Base-by-base conservation (phyloP, 2,888 invertebrate genomes). In the Meteorus colon region DNA sequence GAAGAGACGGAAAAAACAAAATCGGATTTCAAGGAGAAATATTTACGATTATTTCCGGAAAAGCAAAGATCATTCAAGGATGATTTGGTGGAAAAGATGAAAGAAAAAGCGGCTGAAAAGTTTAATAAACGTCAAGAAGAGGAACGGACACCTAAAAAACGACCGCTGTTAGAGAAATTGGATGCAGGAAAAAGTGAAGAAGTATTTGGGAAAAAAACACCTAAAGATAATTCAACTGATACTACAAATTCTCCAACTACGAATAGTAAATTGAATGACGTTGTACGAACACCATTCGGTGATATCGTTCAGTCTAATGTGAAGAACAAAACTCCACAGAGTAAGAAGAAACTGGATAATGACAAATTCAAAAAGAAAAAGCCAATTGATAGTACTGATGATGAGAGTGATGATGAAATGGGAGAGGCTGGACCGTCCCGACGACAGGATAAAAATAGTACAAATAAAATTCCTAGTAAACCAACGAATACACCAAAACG, bases 271-370 rank as follows among this genome's bases (percentile, higher is more conserved):
- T 48, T 6, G 41, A 41, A 31, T 48, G 55, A 59, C 31, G 59
- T 82, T 0, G 3, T 14, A 1, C 76, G 83, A 79, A 87, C 86
- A 55, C 85, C 88, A 16, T 88, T 87, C 76, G 88, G 88, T 34
- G 87, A 88, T 76, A 62, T 85, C n/a, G 66, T 87, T 55, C 77
- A 85, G 29, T 68, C 73, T 8, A 78, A 80, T 60, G 10, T 29
- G 8, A 77, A 72, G 63, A 80, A 76, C 48, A 34, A 76, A 63
- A 66, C 16, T 31, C 37, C 59, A 68, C 55, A 29, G 14, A 59
- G 8, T 45, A 31, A 27, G 41, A 37, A 12, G n/a, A 71, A 27
- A 6, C 31, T 16, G 37, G 45, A 12, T 31, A 19, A 48, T 10
- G 45, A 63, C 19, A 31, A 12, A 48, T n/a, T 14, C 16, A 27